Conservation (phyloP, 2,113 vertebrate genomes). For the Cichladusa arquata region DNA sequence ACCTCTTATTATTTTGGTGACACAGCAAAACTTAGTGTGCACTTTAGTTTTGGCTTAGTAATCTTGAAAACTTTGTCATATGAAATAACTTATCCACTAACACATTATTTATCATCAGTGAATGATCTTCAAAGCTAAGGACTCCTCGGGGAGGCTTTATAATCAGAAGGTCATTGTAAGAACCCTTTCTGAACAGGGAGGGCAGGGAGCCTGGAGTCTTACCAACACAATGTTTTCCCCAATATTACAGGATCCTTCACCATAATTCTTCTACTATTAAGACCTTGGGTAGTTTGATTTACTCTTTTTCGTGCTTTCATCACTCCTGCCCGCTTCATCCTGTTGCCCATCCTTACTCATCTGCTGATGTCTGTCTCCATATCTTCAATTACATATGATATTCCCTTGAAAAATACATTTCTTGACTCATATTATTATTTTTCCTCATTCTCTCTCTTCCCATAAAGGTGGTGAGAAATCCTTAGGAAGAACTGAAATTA, state of each 20-base stretch:
- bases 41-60: neutral
- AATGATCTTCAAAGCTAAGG: neutral
- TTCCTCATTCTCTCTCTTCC: neutral
- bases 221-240: neutral
- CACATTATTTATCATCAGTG: neutral
- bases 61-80: neutral
- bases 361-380: fast-evolving
- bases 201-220: neutral
- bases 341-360: neutral
- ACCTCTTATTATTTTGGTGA: neutral
- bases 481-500: neutral
- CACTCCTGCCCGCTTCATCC: neutral
- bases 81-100: neutral
- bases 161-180: neutral
- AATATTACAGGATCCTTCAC: neutral
- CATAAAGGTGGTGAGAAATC: neutral
- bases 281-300: neutral
- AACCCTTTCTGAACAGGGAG: neutral
- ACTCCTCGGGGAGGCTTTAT: neutral
- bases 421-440: neutral
- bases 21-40: neutral
- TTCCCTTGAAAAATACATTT: neutral
- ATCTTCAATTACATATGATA: neutral
- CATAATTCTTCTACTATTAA: neutral
- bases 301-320: neutral